Percentiles rank a stretch among this genome's conserved stretches.
phyloP scores from a whole-genome alignment of 2,888 invertebrate genomes.

The Drosophila conformis region DNA sequence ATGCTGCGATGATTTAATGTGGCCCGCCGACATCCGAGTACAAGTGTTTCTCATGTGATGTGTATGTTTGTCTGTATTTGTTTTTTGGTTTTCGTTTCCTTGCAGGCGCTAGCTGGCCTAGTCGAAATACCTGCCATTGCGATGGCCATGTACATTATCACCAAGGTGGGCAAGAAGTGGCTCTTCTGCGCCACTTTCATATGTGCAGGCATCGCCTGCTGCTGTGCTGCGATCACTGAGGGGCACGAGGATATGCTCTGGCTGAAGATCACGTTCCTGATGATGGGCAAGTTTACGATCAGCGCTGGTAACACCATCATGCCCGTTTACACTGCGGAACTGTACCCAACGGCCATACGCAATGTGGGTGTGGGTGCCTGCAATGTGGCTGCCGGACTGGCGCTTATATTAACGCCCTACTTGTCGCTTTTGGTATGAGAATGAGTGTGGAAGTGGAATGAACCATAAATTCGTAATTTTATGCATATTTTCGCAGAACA shows the following conservation, averaged over 20 bases:
- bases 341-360: slow-evolving; percentile 90
- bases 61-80: slow-evolving; percentile 7
- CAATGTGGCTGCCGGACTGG: slow-evolving; percentile 91
- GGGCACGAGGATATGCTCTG: slow-evolving; percentile 87
- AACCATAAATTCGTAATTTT: neutral
- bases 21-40: slow-evolving; percentile 56
- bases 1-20: slow-evolving; percentile 70
- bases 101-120: slow-evolving; percentile 88
- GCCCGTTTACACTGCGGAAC: slow-evolving; percentile 91
- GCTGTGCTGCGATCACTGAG: slow-evolving; percentile 87
- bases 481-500: slow-evolving; percentile 85
- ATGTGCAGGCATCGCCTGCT: slow-evolving; percentile 89
- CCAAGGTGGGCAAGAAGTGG: slow-evolving; percentile 90
- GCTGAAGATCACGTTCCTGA: slow-evolving; percentile 90
- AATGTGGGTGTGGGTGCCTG: slow-evolving; percentile 91
- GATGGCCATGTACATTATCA: slow-evolving; percentile 90
- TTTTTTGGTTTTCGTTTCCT: neutral
- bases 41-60: slow-evolving; percentile 15
- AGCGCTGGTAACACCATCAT: slow-evolving; percentile 92
- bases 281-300: slow-evolving; percentile 92
- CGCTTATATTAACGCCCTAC: slow-evolving; percentile 91
- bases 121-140: slow-evolving; percentile 93
- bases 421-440: slow-evolving; percentile 91
- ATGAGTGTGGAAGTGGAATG: fast-evolving
- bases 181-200: slow-evolving; percentile 90